A percentile compares a stretch with the other conserved stretches of the same genome.
These are phyloP conservation scores for Dendrolimus kikuchii DNA, from an alignment of 1,140 invertebrate species.

Conservation along the genomic window DNA sequence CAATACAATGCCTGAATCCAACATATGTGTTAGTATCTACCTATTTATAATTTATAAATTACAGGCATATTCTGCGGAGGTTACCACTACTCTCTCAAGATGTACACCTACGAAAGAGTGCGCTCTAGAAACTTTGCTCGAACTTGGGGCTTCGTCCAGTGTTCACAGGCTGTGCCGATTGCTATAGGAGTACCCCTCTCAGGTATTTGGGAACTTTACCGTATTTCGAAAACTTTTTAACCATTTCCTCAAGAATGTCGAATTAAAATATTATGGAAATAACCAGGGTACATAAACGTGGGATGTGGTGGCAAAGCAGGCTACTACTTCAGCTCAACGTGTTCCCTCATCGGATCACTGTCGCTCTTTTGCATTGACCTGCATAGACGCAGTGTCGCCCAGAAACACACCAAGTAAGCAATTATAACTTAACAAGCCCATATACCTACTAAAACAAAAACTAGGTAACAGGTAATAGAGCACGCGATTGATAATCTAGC, in stretches of 20 bases:
- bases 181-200: conserved; percentile 89
- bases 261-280: conserved; percentile 1
- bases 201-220: conserved; percentile 67
- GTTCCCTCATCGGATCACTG: conserved; percentile 82
- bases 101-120: conserved; percentile 91
- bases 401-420: conserved; percentile 77
- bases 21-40: background rate
- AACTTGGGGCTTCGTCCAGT: conserved; percentile 93
- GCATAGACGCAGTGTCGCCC: conserved; percentile 79
- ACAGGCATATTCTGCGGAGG: conserved; percentile 85
- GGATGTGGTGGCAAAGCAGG: conserved; percentile 82
- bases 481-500: too few relatives aligned
- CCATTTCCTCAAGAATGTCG: background rate
- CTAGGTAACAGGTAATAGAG: too few relatives aligned
- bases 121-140: conserved; percentile 88
- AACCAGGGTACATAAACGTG: conserved; percentile 83
- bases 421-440: background rate
- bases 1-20: too few relatives aligned
- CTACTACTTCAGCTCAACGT: conserved; percentile 87
- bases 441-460: too few relatives aligned
- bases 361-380: conserved; percentile 87
- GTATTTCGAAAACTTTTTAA: background rate
- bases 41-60: conserved; percentile 18
- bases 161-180: conserved; percentile 89
- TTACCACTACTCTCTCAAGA: conserved; percentile 90